Base-by-base conservation (phyloP, 2,797 vertebrate genomes). In the Liasis olivaceus region DNA sequence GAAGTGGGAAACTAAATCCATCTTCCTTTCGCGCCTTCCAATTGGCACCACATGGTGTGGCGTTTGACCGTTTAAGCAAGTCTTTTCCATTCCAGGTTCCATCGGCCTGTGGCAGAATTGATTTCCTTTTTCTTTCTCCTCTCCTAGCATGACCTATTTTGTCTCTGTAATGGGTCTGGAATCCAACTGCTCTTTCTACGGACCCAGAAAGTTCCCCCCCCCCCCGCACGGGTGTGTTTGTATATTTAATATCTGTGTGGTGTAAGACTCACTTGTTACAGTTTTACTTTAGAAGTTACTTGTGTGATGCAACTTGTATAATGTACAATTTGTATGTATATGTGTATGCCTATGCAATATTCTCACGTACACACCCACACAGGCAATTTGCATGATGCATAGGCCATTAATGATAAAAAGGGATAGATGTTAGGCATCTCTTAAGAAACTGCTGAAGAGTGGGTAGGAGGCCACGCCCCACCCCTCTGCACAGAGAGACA, bases 81-180 rank as follows among this genome's bases (percentile, higher is more conserved):
- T 60, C 69, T 36, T 85, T 92, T 77, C 24, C 0, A 54, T 2
- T 6, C 11, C 17, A 88, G 64, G n/a, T 54, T 63, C 0, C 59
- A 42, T 86, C 92, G 72, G 92, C 54, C 69, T 90, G 91, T 66
- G 86, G 90, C 91, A 91, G 94, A 93, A 91, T 17, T 0, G 7
- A 91, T 93, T 91, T 69, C 59, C 59, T 20, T 31, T 89, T 1
- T n/a, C 20, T 51, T 20, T 58, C 31, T 17, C 31, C 42, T 56
- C 69, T 47, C 51, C 60, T 22, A 12, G 62, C 60, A 7, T 1
- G 0, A 93, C 85, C 8, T 94, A 1, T 88, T 88, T 92, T 47
- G 31, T 88, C 69, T 20, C 13, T 58, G 54, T 88, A 89, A 62
- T 59, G 51, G 63, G 5, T 51, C 13, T 89, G 36, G 20, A 0